Evolutionary conservation across 2,113 vertebrate genomes (phyloP).

Genomic region (Proterorhinus semilunaris): DNA sequence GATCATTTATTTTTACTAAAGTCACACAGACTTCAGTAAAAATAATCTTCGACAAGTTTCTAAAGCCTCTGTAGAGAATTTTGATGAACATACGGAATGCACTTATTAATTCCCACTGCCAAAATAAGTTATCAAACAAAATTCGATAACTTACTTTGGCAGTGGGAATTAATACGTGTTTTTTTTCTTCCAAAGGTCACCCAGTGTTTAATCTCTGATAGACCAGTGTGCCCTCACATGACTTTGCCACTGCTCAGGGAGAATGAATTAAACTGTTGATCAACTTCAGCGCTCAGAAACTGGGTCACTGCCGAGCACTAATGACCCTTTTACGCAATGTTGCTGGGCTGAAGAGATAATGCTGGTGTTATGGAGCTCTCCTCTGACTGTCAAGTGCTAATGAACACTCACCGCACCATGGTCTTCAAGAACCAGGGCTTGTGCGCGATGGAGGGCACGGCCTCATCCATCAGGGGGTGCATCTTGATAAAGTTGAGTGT

Average conservation of each 20-base stretch:
- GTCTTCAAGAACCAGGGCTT: constrained; percentile 97
- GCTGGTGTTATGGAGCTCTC: constrained; percentile 20
- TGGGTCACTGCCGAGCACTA: constrained; percentile 56
- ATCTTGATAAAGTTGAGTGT: constrained; percentile 98
- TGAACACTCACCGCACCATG: constrained; percentile 90
- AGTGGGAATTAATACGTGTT: too few species aligned
- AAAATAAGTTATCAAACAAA: neutral
- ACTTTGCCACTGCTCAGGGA: constrained; percentile 11
- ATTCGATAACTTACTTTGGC: neutral
- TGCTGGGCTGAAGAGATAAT: constrained; percentile 29
- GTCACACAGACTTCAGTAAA: too few species aligned
- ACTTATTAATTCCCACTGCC: neutral
- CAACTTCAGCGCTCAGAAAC: constrained; percentile 30
- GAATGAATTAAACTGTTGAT: constrained; percentile 24
- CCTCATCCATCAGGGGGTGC: constrained; percentile 97
- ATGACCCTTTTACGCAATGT: constrained; percentile 52
- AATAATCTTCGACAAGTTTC: too few species aligned
- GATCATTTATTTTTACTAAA: too few species aligned
- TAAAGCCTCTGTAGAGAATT: too few species aligned
- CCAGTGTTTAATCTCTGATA: neutral
- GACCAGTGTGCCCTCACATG: constrained; percentile 15
- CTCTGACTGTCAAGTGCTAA: constrained; percentile 28
- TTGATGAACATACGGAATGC: neutral
- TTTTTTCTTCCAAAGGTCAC: neutral
- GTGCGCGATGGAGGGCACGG: constrained; percentile 91